A percentile compares a stretch with the other conserved stretches of the same genome.
Evolutionary conservation across 2,113 vertebrate species (phyloP).

Genomic region (Litocranius walleri): DNA sequence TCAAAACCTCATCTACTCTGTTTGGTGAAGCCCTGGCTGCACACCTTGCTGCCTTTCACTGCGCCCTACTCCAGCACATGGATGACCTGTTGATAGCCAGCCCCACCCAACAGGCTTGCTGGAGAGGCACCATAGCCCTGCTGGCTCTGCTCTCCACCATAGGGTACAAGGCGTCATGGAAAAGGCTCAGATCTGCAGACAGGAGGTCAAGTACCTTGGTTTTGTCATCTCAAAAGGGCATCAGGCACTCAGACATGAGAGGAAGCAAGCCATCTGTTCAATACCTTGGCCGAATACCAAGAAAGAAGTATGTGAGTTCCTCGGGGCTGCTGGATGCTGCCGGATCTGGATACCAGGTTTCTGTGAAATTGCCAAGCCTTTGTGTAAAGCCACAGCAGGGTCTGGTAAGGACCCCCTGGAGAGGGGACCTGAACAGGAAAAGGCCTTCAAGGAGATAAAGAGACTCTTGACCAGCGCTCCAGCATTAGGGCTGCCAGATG

Average conservation of each 20-base stretch:
- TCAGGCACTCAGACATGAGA: fast-evolving
- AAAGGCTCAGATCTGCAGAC: background rate
- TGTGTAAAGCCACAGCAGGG: background rate
- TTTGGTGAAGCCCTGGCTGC: background rate
- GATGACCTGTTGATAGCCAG: background rate
- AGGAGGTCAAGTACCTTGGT: background rate
- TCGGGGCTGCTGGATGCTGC: fast-evolving
- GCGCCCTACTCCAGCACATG: background rate
- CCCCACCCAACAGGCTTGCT: background rate
- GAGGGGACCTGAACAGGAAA: background rate
- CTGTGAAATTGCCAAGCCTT: background rate
- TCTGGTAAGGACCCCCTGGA: background rate
- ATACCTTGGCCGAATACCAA: background rate
- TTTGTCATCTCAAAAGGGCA: background rate
- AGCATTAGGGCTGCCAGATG: background rate
- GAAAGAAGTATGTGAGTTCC: background rate
- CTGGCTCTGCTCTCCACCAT: background rate
- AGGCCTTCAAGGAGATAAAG: background rate
- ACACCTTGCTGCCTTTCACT: background rate
- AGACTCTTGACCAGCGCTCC: background rate
- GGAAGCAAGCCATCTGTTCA: background rate
- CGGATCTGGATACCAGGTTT: fast-evolving
- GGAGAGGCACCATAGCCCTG: background rate
- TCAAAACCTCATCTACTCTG: background rate
- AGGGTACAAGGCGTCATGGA: background rate